phyloP scores from a whole-genome alignment of 2,113 vertebrate species.

The Alethe castanea region DNA sequence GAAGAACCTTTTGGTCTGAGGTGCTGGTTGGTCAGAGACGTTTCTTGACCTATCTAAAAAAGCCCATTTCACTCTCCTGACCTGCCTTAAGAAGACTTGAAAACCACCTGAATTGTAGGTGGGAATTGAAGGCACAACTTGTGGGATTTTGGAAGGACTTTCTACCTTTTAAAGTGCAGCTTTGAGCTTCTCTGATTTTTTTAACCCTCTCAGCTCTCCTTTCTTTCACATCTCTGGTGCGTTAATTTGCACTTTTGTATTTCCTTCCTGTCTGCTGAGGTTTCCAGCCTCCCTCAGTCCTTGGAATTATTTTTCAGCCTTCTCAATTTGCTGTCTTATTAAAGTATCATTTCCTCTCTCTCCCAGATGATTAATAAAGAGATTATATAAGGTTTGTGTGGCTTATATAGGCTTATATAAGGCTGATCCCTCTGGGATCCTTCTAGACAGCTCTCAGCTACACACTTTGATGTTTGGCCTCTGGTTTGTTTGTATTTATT shows the following conservation, averaged over 20 bases:
- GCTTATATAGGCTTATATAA: neutral
- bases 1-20: neutral
- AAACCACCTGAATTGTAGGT: neutral
- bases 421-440: neutral
- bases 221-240: neutral
- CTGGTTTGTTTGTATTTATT: neutral
- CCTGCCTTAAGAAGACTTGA: neutral
- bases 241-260: neutral
- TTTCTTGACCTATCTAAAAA: neutral
- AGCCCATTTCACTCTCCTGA: neutral
- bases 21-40: neutral
- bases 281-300: neutral
- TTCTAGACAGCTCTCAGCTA: neutral
- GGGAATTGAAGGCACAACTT: neutral
- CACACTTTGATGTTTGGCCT: constrained; percentile 21
- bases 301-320: neutral
- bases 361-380: constrained; percentile 35
- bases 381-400: constrained; percentile 22
- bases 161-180: neutral
- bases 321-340: neutral
- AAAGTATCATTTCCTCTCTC: neutral
- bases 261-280: neutral
- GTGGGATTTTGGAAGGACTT: neutral
- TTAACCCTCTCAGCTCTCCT: neutral
- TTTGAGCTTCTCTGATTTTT: neutral